These are phyloP conservation scores for Saguinus imperator DNA, from an alignment of 2,113 vertebrate genomes.

Conservation along the genomic window DNA sequence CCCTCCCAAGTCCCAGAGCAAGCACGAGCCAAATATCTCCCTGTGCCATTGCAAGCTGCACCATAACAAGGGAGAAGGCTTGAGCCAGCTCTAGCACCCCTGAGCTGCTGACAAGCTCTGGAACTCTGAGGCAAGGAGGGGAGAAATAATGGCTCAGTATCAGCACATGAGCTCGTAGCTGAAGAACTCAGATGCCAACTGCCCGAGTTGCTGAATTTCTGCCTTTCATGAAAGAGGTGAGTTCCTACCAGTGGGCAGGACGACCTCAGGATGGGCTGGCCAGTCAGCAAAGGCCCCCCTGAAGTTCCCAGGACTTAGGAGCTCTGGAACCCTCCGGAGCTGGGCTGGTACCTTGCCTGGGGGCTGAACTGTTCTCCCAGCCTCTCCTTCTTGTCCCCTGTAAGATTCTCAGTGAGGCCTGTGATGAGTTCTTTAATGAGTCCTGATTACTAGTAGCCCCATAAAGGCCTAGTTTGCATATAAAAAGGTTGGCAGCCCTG, in stretches of 20 bases:
- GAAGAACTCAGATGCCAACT: not conserved
- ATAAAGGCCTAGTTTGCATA: constrained; percentile 90
- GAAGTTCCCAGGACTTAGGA: not conserved
- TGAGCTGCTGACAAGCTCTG: accelerated
- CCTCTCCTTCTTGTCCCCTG: constrained; percentile 63
- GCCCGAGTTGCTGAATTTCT: not conserved
- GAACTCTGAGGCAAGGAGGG: not conserved
- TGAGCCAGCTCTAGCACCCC: accelerated
- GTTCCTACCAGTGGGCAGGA: accelerated
- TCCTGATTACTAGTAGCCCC: constrained; percentile 87
- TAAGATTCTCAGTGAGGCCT: constrained; percentile 80
- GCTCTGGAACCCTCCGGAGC: not conserved
- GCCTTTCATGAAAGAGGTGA: not conserved
- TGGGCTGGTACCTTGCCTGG: not conserved
- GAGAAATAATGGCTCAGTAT: not conserved
- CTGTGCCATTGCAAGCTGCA: not conserved
- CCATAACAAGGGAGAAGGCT: not conserved
- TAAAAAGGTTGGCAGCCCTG: constrained; percentile 87
- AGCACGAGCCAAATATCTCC: not conserved
- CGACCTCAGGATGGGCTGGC: not conserved
- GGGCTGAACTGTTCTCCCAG: not conserved
- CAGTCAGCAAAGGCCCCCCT: not conserved
- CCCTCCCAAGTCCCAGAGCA: not conserved
- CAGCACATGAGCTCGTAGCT: not conserved
- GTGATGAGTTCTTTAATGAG: constrained; percentile 91